Evolutionary conservation across 2,113 vertebrate species (phyloP).

Genomic region (Dipodomys ordii): DNA sequence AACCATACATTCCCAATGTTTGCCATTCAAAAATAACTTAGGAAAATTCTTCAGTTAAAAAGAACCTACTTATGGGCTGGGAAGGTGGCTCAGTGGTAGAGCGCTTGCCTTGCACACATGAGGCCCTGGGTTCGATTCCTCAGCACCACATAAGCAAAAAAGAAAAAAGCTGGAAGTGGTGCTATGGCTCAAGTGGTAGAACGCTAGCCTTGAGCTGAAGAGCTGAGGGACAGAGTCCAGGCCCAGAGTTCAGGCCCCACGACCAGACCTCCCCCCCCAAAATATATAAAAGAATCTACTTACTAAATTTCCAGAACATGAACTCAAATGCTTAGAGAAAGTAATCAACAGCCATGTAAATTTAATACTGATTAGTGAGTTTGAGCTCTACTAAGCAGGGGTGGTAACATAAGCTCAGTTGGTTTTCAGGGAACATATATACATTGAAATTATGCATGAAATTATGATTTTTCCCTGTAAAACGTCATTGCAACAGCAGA

Average conservation of each 20-base stretch:
- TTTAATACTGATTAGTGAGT: not conserved
- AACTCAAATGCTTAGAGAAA: not conserved
- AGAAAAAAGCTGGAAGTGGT: too few species aligned
- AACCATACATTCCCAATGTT: not conserved
- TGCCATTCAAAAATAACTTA: not conserved
- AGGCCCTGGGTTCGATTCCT: too few species aligned
- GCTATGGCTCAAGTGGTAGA: too few species aligned
- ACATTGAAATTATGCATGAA: not conserved
- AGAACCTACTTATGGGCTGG: not conserved
- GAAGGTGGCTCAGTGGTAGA: too few species aligned
- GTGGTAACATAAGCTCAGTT: not conserved
- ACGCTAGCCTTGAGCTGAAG: too few species aligned
- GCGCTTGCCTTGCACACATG: too few species aligned
- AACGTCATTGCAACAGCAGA: not conserved
- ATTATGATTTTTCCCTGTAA: not conserved
- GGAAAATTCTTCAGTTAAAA: not conserved
- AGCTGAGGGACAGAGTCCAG: too few species aligned
- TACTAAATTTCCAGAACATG: not conserved
- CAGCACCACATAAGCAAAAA: too few species aligned
- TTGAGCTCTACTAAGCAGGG: not conserved
- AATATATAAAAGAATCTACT: not conserved
- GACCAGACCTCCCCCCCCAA: too few species aligned
- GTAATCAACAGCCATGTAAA: not conserved
- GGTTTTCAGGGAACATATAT: not conserved
- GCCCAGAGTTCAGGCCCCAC: too few species aligned